Percentiles rank a stretch among this genome's conserved stretches.
phyloP scores from a whole-genome alignment of 2,113 vertebrate species.

The Amphiprion percula region DNA sequence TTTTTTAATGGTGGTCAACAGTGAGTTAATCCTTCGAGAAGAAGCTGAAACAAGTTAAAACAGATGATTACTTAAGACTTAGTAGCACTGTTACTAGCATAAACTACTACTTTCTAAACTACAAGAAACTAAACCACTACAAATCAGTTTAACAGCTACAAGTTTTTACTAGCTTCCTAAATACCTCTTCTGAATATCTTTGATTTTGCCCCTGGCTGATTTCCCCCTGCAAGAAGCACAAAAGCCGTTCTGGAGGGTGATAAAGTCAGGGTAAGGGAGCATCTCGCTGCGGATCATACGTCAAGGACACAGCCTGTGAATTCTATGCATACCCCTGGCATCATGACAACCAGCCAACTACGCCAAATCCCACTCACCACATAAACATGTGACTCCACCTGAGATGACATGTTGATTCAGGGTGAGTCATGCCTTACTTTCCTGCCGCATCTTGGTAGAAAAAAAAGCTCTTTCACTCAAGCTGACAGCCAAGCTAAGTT shows the following conservation, averaged over 20 bases:
- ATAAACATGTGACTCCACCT: conserved; percentile 57
- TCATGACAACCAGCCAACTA: conserved; percentile 25
- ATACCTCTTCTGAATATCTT: conserved; percentile 51
- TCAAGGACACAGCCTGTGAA: conserved; percentile 24
- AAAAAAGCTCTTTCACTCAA: conserved; percentile 14
- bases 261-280: not conserved
- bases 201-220: not conserved
- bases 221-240: conserved; percentile 37
- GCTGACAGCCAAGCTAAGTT: not conserved
- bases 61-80: not conserved
- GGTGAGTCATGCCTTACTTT: conserved; percentile 51
- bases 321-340: conserved; percentile 39
- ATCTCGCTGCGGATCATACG: conserved; percentile 24
- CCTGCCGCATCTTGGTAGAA: conserved; percentile 22
- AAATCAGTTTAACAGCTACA: not conserved
- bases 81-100: not conserved
- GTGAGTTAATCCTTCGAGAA: conserved; percentile 7
- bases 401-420: conserved; percentile 56
- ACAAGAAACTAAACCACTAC: not conserved
- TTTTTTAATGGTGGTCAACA: not conserved
- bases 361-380: conserved; percentile 48
- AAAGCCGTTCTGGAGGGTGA: conserved; percentile 12
- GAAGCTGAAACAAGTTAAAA: conserved; percentile 49
- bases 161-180: not conserved
- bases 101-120: not conserved